Conservation (phyloP, 2,113 vertebrate species). For the Argyrosomus japonicus region DNA sequence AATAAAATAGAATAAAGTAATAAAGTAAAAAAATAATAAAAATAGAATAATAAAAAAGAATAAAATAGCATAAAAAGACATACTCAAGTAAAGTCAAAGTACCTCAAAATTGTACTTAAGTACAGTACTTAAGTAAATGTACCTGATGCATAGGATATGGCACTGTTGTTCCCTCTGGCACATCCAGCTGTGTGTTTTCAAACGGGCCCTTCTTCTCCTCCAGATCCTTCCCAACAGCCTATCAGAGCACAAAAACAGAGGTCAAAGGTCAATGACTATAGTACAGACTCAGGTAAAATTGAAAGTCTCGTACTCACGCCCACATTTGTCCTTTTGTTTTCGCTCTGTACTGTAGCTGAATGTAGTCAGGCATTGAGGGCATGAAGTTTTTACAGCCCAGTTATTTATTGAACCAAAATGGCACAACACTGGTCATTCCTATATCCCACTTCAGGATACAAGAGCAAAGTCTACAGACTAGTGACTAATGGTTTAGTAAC, state of each 20-base stretch:
- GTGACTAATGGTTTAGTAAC: slow-evolving; percentile 8
- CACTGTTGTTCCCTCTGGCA: slow-evolving; percentile 79
- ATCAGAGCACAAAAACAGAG: slow-evolving; percentile 29
- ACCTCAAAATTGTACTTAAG: not conserved
- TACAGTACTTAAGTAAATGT: not conserved
- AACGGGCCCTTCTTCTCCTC: slow-evolving; percentile 81
- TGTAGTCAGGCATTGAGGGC: slow-evolving; percentile 25
- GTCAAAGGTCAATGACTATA: slow-evolving; percentile 36
- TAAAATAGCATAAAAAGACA: not conserved
- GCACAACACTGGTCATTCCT: slow-evolving; percentile 17
- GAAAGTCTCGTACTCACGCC: slow-evolving; percentile 6
- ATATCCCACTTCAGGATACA: not conserved
- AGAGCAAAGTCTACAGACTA: slow-evolving; percentile 64
- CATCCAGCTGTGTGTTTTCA: slow-evolving; percentile 67
- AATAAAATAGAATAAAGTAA: not conserved
- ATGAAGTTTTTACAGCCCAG: slow-evolving; percentile 32
- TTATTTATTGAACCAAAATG: slow-evolving; percentile 79
- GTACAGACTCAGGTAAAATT: not conserved
- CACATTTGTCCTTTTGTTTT: slow-evolving; percentile 26
- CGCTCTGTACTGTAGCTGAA: not conserved
- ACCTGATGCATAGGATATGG: slow-evolving; percentile 81
- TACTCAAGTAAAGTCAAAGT: not conserved
- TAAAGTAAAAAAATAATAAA: too few relatives aligned
- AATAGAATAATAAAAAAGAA: too few relatives aligned
- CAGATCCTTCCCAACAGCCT: slow-evolving; percentile 77